Base-by-base conservation (phyloP, 2,888 invertebrate genomes). In the Phyto melanocephala region DNA sequence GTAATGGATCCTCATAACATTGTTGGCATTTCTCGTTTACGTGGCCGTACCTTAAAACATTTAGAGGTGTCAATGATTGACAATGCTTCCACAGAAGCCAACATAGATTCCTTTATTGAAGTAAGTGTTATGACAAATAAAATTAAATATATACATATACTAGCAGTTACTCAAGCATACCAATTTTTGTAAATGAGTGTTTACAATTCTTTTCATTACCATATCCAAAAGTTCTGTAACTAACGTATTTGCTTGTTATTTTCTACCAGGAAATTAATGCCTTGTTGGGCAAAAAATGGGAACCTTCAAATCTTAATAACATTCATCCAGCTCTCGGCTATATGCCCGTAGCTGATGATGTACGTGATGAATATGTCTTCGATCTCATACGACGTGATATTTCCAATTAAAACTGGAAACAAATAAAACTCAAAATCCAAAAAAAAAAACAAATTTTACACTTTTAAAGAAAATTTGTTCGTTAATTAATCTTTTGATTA, bases 1-100 rank as follows among this genome's bases (percentile, higher is more conserved):
- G 87, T 89, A 20, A 85, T 91, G 86, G 91, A 91, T 88, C 89
- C 90, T 60, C 90, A 91, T 81, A 91, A 91, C 85, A 86, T 91
- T 79, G 88, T 91, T 40, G 91, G 91, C 40, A 90, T 91, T 75
- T 90, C 91, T 17, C 87, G 91, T 13, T 85, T 91, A 45, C 88
- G 91, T 37, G 90, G 91, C 35, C 87, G 88, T 10, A 87, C 87
- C 37, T 84, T 91, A 45, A 90, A 88, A 68, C 89, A 89, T 17
- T 85, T 91, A 11, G 91, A 91, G 85, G 89, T 91, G n/a, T 91
- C 91, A 35, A 88, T 90, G 88, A 87, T 90, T 72, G 90, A 90
- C 78, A 87, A 88, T 83, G 85, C 88, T 56, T 87, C 88, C 33
- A 86, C 86, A 52, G 87, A 87, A 50, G 87, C 86, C 58, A 87